Evolutionary conservation across 1,140 invertebrate species (phyloP).

Genomic region (Andricus grossulariae): DNA sequence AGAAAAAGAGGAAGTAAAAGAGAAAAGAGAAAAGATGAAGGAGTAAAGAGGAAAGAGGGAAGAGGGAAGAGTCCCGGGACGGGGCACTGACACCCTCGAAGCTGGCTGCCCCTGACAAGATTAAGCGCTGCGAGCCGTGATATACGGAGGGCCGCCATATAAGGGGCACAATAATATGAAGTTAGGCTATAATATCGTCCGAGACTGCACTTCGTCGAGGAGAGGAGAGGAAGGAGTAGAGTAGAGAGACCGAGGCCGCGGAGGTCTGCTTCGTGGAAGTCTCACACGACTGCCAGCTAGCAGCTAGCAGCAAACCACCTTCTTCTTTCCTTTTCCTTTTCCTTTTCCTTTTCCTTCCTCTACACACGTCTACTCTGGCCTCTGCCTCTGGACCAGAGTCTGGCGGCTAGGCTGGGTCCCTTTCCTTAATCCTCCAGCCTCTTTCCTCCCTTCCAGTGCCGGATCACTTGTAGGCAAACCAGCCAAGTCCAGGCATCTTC

Average conservation of each 20-base stretch:
- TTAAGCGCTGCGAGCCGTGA: slow-evolving; percentile 38
- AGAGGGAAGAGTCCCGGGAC: slow-evolving; percentile 59
- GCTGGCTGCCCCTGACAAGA: slow-evolving; percentile 43
- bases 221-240: slow-evolving; percentile 4
- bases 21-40: not conserved
- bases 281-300: not conserved
- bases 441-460: too few species aligned
- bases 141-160: not conserved
- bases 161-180: too few species aligned
- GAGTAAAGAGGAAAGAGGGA: slow-evolving; percentile 38
- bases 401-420: too few species aligned
- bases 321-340: not conserved
- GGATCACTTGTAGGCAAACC: too few species aligned
- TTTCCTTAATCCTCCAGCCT: too few species aligned
- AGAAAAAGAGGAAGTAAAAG: slow-evolving; percentile 1
- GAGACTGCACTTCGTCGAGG: too few species aligned
- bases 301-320: not conserved
- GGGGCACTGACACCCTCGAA: slow-evolving; percentile 54
- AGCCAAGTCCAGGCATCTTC: too few species aligned
- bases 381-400: not conserved
- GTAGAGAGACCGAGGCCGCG: not conserved
- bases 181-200: too few species aligned
- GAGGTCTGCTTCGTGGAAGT: not conserved
- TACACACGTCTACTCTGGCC: not conserved
- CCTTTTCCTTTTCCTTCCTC: not conserved